Conservation (phyloP, 2,888 invertebrate genomes). For the Macaria notata region DNA sequence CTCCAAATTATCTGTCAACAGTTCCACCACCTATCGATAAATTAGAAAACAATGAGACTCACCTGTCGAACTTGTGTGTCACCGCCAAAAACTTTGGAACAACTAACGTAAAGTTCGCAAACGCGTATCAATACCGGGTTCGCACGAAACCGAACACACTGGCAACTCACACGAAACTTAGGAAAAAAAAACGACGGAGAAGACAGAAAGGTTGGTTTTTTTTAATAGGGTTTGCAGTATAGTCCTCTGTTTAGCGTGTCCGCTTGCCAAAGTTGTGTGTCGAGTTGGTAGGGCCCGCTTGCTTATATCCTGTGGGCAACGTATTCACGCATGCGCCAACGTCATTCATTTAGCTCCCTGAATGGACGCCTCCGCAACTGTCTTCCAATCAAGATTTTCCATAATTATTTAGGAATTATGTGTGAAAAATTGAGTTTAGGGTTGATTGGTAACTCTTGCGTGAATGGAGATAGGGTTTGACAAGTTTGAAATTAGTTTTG, state of each 20-base stretch:
- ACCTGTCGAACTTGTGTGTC: conserved; percentile 43
- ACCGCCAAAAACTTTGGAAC: conserved; percentile 58
- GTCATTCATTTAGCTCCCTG: conserved; percentile 72
- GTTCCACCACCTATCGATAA: conserved; percentile 30
- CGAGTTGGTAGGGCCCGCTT: conserved; percentile 56
- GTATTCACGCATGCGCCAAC: conserved; percentile 63
- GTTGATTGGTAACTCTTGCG: too few relatives aligned
- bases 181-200: too few relatives aligned
- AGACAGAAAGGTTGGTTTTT: too few relatives aligned
- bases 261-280: conserved; percentile 78
- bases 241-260: conserved; percentile 64
- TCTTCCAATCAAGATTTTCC: conserved; percentile 40
- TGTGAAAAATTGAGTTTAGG: too few relatives aligned
- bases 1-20: too few relatives aligned
- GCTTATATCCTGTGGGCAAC: conserved; percentile 69
- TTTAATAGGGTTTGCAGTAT: conserved; percentile 14
- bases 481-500: too few relatives aligned
- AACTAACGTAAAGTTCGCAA: conserved; percentile 52
- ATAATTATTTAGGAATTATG: background rate
- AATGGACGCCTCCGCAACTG: conserved; percentile 73
- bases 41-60: conserved; percentile 41
- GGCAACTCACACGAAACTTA: conserved; percentile 43
- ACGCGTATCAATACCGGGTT: conserved; percentile 36
- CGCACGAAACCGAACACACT: conserved; percentile 51
- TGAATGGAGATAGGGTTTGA: too few relatives aligned